Evolutionary conservation across 2,888 invertebrate genomes (phyloP).

Genomic region (Auanema freiburgensis): DNA sequence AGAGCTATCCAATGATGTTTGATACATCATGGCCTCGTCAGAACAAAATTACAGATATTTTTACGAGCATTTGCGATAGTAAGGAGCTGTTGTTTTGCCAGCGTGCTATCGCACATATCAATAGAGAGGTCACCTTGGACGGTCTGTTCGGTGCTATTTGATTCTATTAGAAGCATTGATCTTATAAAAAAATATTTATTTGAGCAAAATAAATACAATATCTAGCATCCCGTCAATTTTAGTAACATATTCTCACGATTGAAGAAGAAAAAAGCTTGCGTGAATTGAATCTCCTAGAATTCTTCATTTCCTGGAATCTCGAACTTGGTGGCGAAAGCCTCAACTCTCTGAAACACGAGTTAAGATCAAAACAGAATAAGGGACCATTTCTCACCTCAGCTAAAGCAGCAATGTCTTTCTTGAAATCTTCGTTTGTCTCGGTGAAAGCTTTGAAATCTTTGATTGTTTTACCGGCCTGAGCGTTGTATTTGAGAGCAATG

Average conservation of each 20-base stretch:
- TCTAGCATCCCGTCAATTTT: background rate
- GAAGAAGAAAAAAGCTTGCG: too few species aligned
- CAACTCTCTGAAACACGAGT: constrained; percentile 31
- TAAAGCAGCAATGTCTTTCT: constrained; percentile 46
- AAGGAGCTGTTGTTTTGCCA: too few species aligned
- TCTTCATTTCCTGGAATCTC: constrained; percentile 60
- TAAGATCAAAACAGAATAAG: background rate
- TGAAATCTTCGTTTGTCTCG: constrained; percentile 47
- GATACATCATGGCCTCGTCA: too few species aligned
- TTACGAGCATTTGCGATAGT: too few species aligned
- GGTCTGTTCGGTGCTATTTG: background rate
- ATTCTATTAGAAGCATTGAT: background rate
- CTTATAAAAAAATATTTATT: background rate
- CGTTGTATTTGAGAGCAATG: constrained; percentile 59
- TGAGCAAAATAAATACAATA: constrained; percentile 2
- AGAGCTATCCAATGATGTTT: too few species aligned
- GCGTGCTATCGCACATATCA: too few species aligned
- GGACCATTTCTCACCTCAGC: constrained; percentile 23
- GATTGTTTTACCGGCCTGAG: constrained; percentile 57
- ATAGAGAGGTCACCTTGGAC: too few species aligned
- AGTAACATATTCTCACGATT: background rate
- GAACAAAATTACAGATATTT: too few species aligned
- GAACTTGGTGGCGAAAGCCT: constrained; percentile 54
- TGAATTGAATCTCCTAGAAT: constrained; percentile 2
- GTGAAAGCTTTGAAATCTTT: constrained; percentile 63